Conservation (phyloP, 2,888 invertebrate species). For the Nomada lathburiana region DNA sequence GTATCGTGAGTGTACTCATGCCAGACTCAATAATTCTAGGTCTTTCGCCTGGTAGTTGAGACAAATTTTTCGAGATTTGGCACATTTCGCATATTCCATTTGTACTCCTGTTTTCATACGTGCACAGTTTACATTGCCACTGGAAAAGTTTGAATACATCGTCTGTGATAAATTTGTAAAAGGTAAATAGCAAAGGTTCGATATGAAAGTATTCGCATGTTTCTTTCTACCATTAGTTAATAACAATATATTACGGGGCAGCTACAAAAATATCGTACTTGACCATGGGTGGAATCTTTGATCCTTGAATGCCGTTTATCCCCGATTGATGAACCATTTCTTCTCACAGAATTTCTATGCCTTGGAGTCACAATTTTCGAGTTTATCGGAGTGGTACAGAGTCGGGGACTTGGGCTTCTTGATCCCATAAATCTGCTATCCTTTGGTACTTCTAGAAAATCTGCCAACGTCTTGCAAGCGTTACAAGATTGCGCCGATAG, state of each 20-base stretch:
- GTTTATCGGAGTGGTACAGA: constrained; percentile 71
- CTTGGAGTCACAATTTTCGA: constrained; percentile 81
- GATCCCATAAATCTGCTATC: constrained; percentile 75
- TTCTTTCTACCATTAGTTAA: not conserved
- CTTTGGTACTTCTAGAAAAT: constrained; percentile 82
- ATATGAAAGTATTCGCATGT: not conserved
- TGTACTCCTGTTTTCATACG: constrained; percentile 90
- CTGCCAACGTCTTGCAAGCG: constrained; percentile 90
- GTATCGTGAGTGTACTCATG: constrained; percentile 82
- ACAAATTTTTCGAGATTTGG: constrained; percentile 86
- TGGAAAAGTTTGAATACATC: constrained; percentile 55
- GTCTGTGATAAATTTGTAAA: constrained; percentile 4
- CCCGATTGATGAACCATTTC: constrained; percentile 76
- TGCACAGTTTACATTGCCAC: constrained; percentile 93
- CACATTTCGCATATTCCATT: constrained; percentile 91
- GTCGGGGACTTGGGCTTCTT: constrained; percentile 80
- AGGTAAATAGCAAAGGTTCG: not conserved
- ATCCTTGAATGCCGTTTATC: constrained; percentile 79
- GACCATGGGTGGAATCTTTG: constrained; percentile 75
- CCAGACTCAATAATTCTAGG: constrained; percentile 83
- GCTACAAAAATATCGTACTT: constrained; percentile 64
- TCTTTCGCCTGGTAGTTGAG: constrained; percentile 78
- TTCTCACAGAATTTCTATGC: constrained; percentile 81
- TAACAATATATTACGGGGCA: not conserved
- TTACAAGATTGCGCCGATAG: constrained; percentile 88